phyloP scores from a whole-genome alignment of 1,140 invertebrate genomes.

The Panagrolaimus sp. region DNA sequence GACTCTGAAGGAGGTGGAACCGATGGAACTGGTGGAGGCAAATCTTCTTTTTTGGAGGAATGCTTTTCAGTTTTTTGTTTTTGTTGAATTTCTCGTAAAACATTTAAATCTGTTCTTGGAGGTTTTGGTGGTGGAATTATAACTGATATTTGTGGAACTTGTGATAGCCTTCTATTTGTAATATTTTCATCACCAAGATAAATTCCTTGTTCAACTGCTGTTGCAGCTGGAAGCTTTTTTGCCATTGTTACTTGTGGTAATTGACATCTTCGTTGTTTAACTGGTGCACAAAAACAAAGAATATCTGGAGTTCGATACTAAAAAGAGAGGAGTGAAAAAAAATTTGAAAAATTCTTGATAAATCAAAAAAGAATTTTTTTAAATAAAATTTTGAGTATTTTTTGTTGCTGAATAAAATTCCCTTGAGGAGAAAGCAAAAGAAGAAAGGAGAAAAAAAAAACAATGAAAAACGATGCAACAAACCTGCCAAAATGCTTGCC shows the following conservation, averaged over 20 bases:
- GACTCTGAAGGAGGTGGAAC: background rate
- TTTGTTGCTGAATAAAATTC: background rate
- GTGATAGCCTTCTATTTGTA: conserved; percentile 32
- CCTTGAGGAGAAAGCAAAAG: background rate
- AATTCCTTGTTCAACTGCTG: conserved; percentile 65
- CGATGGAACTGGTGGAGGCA: conserved; percentile 7
- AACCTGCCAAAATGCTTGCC: conserved; percentile 81
- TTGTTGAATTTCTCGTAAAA: conserved; percentile 30
- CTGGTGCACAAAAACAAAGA: conserved; percentile 82
- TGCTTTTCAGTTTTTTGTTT: conserved; percentile 25
- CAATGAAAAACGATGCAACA: conserved; percentile 1
- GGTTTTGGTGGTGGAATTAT: conserved; percentile 50
- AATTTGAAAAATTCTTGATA: too few relatives aligned
- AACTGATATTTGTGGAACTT: conserved; percentile 13
- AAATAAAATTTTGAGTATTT: too few relatives aligned
- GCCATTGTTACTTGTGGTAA: conserved; percentile 41
- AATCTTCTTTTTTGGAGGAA: conserved; percentile 14
- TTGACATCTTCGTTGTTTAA: conserved; percentile 66
- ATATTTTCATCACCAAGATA: conserved; percentile 65
- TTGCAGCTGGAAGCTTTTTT: conserved; percentile 24
- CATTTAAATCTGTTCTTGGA: conserved; percentile 43
- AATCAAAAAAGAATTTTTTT: too few relatives aligned
- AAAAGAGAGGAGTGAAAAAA: too few relatives aligned
- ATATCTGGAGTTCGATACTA: conserved; percentile 83
- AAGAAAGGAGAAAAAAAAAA: background rate